These are phyloP conservation scores for Pluvianellus socialis DNA, from an alignment of 2,113 vertebrate species.

Conservation along the genomic window DNA sequence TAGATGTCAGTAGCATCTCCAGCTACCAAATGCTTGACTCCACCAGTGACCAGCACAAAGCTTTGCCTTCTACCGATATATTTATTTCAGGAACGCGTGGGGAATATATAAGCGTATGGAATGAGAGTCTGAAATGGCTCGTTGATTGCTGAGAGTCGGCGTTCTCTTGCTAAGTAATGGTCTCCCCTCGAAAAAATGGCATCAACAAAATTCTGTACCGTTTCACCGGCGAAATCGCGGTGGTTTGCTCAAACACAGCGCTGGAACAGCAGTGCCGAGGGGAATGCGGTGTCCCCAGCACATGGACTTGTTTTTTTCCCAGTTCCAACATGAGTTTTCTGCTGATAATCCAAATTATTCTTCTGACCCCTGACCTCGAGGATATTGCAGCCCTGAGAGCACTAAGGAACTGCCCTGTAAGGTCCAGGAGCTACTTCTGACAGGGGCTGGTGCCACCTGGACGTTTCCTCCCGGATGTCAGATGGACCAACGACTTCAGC, in stretches of 20 bases:
- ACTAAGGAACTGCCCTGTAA: background rate
- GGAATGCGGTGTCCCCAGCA: background rate
- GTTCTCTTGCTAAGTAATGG: background rate
- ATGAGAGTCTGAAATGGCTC: background rate
- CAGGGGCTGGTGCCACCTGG: background rate
- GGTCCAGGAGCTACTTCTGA: background rate
- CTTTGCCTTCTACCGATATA: background rate
- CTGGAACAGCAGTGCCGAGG: background rate
- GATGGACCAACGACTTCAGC: background rate
- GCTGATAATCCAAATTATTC: background rate
- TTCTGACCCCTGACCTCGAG: background rate
- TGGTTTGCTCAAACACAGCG: background rate
- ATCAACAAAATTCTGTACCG: fast-evolving
- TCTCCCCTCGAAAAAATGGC: background rate
- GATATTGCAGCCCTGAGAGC: background rate
- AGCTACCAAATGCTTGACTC: fast-evolving
- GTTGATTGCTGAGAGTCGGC: background rate
- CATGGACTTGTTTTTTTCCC: background rate
- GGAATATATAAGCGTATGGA: background rate
- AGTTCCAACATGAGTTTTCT: background rate
- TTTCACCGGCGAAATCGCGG: fast-evolving
- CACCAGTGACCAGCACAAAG: background rate
- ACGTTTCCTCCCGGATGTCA: background rate
- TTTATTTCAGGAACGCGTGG: background rate
- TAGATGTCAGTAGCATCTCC: background rate